Evolutionary conservation across 2,797 vertebrate genomes (phyloP).

Genomic region (Lepus oiostolus): DNA sequence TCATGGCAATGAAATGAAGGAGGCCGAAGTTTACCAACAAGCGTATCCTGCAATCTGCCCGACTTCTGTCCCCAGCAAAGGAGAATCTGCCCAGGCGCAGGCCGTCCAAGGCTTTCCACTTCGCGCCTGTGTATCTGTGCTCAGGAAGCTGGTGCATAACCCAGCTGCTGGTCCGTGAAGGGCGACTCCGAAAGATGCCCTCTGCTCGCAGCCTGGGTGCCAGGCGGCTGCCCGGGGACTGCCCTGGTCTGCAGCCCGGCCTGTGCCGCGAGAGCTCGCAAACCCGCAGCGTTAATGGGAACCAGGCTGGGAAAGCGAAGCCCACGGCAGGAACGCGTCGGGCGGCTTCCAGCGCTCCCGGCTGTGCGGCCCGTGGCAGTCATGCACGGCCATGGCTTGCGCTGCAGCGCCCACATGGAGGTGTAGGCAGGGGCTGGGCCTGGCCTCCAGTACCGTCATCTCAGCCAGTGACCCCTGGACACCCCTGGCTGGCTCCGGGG

Average conservation of each 20-base stretch:
- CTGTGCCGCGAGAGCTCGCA: constrained; percentile 88
- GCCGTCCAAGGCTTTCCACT: constrained; percentile 28
- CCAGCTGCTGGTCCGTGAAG: constrained; percentile 75
- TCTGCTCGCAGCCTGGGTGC: constrained; percentile 86
- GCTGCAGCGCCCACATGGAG: constrained; percentile 75
- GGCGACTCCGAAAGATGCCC: constrained; percentile 78
- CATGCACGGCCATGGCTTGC: constrained; percentile 85
- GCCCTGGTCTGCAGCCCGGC: constrained; percentile 88
- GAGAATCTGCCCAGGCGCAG: constrained; percentile 63
- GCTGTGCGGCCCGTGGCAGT: constrained; percentile 89
- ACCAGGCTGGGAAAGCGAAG: constrained; percentile 93
- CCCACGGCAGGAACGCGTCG: constrained; percentile 90
- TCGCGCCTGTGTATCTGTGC: constrained; percentile 67
- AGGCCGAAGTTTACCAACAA: constrained; percentile 85
- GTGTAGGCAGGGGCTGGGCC: constrained; percentile 75
- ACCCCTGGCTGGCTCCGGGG: constrained; percentile 59
- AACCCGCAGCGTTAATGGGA: constrained; percentile 92
- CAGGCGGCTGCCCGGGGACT: constrained; percentile 86
- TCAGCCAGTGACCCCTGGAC: constrained; percentile 62
- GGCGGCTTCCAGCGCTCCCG: constrained; percentile 84
- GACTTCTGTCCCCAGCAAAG: constrained; percentile 83
- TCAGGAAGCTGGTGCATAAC: constrained; percentile 84
- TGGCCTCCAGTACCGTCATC: constrained; percentile 77
- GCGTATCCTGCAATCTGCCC: constrained; percentile 75
- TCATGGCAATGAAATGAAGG: constrained; percentile 79